These are phyloP conservation scores for Sphaerophoria rueppellii DNA, from an alignment of 2,888 invertebrate species.

Conservation along the genomic window DNA sequence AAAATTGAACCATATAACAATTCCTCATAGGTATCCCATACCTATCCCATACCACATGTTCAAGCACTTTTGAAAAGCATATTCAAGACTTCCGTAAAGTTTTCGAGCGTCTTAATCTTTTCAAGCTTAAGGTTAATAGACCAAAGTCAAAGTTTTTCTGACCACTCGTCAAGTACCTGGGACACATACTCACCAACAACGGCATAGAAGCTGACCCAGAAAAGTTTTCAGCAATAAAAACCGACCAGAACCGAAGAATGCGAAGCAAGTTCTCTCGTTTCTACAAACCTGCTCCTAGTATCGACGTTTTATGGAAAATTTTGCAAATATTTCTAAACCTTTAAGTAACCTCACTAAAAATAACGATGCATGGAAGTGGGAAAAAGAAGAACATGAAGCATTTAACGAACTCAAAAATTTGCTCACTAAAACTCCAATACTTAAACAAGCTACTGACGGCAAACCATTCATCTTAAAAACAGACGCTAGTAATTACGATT, in stretches of 20 bases:
- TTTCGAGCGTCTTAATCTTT: too few species aligned
- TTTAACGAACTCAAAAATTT: too few species aligned
- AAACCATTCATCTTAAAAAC: too few species aligned
- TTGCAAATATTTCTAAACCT: slow-evolving; percentile 72
- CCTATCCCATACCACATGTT: too few species aligned
- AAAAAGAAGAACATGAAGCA: not conserved
- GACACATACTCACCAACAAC: slow-evolving; percentile 14
- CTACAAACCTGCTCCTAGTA: slow-evolving; percentile 63
- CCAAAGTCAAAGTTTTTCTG: slow-evolving; percentile 16
- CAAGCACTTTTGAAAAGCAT: too few species aligned
- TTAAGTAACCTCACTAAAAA: slow-evolving; percentile 74
- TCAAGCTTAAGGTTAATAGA: too few species aligned
- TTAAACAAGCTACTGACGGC: too few species aligned
- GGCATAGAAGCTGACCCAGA: slow-evolving; percentile 38
- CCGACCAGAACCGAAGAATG: slow-evolving; percentile 65
- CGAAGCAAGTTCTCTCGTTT: slow-evolving; percentile 71
- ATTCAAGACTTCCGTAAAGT: too few species aligned
- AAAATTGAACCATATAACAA: too few species aligned
- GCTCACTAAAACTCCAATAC: too few species aligned
- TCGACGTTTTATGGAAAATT: slow-evolving; percentile 38
- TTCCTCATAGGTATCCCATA: too few species aligned
- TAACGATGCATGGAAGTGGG: not conserved
- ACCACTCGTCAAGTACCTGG: slow-evolving; percentile 20
- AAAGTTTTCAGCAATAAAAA: slow-evolving; percentile 56
- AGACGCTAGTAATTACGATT: too few species aligned